These are phyloP conservation scores for Antechinus flavipes DNA, from an alignment of 2,113 vertebrate genomes.

Conservation along the genomic window DNA sequence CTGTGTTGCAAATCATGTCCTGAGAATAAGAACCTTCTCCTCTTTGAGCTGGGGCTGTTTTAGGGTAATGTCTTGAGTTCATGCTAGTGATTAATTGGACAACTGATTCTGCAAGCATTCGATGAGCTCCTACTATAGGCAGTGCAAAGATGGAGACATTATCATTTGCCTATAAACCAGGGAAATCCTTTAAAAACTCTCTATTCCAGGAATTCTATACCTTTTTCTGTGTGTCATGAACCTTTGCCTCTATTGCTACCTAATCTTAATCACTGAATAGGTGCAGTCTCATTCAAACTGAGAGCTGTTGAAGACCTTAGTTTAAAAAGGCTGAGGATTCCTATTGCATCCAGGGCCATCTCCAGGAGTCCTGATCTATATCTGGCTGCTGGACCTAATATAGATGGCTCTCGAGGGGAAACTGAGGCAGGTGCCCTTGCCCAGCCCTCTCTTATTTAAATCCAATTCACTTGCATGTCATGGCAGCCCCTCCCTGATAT, in stretches of 20 bases:
- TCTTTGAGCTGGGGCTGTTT: not conserved
- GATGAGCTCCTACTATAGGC: not conserved
- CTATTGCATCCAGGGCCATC: too few relatives aligned
- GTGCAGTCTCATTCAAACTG: too few relatives aligned
- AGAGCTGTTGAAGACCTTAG: too few relatives aligned
- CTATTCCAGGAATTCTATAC: not conserved
- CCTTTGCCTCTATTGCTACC: not conserved
- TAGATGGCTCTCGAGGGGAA: too few relatives aligned
- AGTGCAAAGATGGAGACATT: not conserved
- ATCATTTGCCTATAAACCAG: not conserved
- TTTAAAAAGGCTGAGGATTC: too few relatives aligned
- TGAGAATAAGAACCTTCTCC: not conserved
- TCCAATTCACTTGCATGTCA: too few relatives aligned
- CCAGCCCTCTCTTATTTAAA: too few relatives aligned
- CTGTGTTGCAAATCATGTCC: not conserved
- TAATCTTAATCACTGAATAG: too few relatives aligned
- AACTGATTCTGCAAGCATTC: not conserved
- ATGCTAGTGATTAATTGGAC: not conserved
- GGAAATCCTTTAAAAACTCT: not conserved
- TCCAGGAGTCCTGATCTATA: too few relatives aligned
- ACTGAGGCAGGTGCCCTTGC: too few relatives aligned
- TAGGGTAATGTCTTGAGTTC: not conserved
- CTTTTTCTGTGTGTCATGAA: not conserved
- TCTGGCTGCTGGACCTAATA: too few relatives aligned
- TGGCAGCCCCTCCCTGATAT: too few relatives aligned